These are phyloP conservation scores for Chitala chitala DNA, from an alignment of 2,113 vertebrate species.

Conservation along the genomic window DNA sequence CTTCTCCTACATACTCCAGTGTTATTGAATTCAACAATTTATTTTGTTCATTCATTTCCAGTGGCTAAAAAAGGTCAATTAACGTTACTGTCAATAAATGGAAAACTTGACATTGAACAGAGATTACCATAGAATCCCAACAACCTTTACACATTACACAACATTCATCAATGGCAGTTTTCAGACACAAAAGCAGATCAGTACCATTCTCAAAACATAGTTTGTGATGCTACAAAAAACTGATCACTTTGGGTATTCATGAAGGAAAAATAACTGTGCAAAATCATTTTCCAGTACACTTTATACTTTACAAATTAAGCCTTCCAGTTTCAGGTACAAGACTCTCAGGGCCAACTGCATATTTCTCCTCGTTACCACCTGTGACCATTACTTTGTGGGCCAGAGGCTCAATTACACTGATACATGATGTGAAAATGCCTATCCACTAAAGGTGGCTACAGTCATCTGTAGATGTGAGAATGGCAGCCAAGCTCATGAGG, in stretches of 20 bases:
- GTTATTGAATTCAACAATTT: neutral
- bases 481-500: neutral
- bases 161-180: too few relatives aligned
- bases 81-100: neutral
- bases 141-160: neutral
- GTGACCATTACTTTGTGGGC: neutral
- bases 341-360: neutral
- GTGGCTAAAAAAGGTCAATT: neutral
- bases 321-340: neutral
- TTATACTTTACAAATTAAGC: neutral
- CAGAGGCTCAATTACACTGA: too few relatives aligned
- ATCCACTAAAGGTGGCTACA: neutral
- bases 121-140: neutral
- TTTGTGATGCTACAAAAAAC: too few relatives aligned
- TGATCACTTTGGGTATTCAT: neutral
- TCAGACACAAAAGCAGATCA: neutral
- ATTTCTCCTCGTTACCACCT: neutral
- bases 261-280: constrained; percentile 1
- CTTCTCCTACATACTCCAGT: too few relatives aligned
- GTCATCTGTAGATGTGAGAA: neutral
- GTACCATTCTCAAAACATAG: constrained; percentile 4
- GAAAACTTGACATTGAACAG: neutral
- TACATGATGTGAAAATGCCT: too few relatives aligned
- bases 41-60: neutral
- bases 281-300: neutral